phyloP scores from a whole-genome alignment of 2,888 invertebrate genomes.

The Drosophila aldrichi region DNA sequence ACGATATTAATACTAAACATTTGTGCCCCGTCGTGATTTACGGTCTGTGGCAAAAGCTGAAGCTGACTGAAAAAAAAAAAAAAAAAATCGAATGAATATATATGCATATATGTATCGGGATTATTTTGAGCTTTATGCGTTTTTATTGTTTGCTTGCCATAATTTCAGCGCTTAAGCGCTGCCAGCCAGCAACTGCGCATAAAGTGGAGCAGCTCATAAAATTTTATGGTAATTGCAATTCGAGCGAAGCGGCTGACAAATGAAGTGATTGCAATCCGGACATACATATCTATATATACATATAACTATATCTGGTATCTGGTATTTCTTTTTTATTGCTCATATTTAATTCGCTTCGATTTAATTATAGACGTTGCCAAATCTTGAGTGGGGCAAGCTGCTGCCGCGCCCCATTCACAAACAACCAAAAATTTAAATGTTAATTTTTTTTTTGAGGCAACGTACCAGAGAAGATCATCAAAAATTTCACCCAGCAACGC shows the following conservation, averaged over 20 bases:
- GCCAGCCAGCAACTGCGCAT: slow-evolving; percentile 47
- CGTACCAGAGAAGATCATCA: slow-evolving; percentile 26
- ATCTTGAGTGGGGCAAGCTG: slow-evolving; percentile 37
- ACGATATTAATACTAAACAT: slow-evolving; percentile 84
- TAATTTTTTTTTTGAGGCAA: neutral
- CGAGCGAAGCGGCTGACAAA: slow-evolving; percentile 70
- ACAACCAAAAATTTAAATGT: slow-evolving; percentile 51
- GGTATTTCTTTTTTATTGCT: slow-evolving; percentile 26
- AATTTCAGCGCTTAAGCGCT: slow-evolving; percentile 75
- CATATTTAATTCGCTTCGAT: slow-evolving; percentile 59
- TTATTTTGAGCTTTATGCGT: slow-evolving; percentile 73
- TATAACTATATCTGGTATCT: neutral
- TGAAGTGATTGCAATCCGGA: slow-evolving; percentile 62
- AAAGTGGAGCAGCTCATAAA: slow-evolving; percentile 78
- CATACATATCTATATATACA: neutral
- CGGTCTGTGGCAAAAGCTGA: slow-evolving; percentile 37
- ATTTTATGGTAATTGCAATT: slow-evolving; percentile 82
- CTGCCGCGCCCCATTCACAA: slow-evolving; percentile 52
- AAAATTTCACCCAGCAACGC: slow-evolving; percentile 49
- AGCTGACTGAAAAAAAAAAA: too few relatives aligned
- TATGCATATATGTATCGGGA: slow-evolving; percentile 48
- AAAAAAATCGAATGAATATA: slow-evolving; percentile 13
- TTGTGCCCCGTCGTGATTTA: slow-evolving; percentile 80
- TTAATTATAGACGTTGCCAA: slow-evolving; percentile 70
- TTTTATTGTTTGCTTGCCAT: slow-evolving; percentile 77